Base-by-base conservation (phyloP, 2,888 invertebrate species). In the Drosophila multiciliata region DNA sequence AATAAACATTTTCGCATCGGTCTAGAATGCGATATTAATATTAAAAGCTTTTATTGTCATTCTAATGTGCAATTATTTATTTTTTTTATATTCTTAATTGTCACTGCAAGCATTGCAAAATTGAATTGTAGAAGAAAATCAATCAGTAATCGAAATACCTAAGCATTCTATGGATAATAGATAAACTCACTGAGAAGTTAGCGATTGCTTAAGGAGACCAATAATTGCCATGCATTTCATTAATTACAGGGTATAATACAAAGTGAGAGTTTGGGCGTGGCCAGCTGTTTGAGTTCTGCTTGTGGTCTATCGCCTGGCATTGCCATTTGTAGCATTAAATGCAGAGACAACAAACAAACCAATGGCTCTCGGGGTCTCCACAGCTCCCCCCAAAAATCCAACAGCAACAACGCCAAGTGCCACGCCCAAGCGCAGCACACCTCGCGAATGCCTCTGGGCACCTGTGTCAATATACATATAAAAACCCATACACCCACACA, bases 291-390 rank as follows among this genome's bases (percentile, higher is more conserved):
- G 12, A 15, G 59, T 40, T 40, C 8, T 26, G 36, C n/a, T 53
- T 68, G 73, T 35, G 62, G 74, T 74, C 74, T 78, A 78, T 77
- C 50, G 65, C 35, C 45, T 40, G 65, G 45, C 73, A 66, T 66
- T 74, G 66, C 64, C 75, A 67, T 72, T 72, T 71, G 52, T 54
- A 67, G 72, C 86, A 80, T 83, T 75, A 83, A 83, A 83, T 78
- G 86, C 82, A 83, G 81, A 82, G 58, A 73, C 62, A 59, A 71
- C 75, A 78, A 78, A 75, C 75, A 78, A 62, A 75, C 71, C 66
- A 66, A 17, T 78, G 54, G 38, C 49, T 9, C 50, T 36, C 57
- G 23, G 20, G 20, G 32, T 23, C 48, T 40, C 11, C 17, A 15
- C 17, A 40, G 40, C 38, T 33, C 12, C n/a, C 35, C 9, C 29